Percentiles rank a stretch among this genome's conserved stretches.
These are phyloP conservation scores for Anoplophora glabripennis DNA, from an alignment of 1,140 invertebrate species.

Conservation along the genomic window DNA sequence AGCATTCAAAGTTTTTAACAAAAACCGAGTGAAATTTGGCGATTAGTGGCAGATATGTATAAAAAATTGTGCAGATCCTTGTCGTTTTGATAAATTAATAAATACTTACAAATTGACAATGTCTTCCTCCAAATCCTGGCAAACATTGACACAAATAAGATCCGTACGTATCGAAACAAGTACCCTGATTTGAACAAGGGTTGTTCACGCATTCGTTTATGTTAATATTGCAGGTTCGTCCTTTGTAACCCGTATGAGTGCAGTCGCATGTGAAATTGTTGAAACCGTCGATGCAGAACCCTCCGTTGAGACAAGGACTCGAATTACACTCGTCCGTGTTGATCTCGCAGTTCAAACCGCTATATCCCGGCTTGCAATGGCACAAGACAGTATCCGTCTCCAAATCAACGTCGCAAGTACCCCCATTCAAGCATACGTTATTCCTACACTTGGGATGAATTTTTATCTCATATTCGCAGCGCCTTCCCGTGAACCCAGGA, in stretches of 20 bases:
- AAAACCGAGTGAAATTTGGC: too few species aligned
- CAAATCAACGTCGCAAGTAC: conserved; percentile 60
- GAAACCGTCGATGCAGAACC: conserved; percentile 73
- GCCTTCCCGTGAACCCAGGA: conserved; percentile 63
- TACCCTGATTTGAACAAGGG: conserved; percentile 74
- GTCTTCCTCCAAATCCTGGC: conserved; percentile 75
- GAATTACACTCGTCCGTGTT: conserved; percentile 70
- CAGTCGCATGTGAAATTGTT: conserved; percentile 80
- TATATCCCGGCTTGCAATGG: conserved; percentile 59
- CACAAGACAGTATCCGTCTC: conserved; percentile 45
- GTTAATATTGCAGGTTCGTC: conserved; percentile 75
- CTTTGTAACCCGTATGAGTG: conserved; percentile 71
- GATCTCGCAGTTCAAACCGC: conserved; percentile 63
- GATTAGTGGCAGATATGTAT: too few species aligned
- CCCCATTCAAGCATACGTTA: conserved; percentile 72
- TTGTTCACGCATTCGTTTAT: conserved; percentile 77
- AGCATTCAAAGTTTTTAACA: too few species aligned
- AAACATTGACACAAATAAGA: conserved; percentile 81
- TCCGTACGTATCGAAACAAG: conserved; percentile 77
- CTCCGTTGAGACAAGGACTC: conserved; percentile 79
- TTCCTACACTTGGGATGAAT: conserved; percentile 68
- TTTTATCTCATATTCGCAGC: conserved; percentile 76
- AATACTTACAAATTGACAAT: conserved; percentile 63
- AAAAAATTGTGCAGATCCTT: too few species aligned
- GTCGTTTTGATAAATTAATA: not conserved